These are phyloP conservation scores for Lasioglossum lativentre DNA, from an alignment of 2,888 invertebrate species.

Conservation along the genomic window DNA sequence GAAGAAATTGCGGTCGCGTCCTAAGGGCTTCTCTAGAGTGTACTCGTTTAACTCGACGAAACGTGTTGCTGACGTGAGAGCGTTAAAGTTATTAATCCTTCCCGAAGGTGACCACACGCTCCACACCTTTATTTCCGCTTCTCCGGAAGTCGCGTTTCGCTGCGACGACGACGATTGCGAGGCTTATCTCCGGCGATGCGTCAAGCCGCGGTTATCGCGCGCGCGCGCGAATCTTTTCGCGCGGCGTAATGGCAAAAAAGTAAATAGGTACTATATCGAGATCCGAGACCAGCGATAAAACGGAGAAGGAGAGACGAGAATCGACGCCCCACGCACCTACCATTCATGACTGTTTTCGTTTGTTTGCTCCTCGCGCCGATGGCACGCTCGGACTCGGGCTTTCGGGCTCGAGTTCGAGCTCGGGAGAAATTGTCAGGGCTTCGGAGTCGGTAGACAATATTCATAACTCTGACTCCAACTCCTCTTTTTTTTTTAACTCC, in stretches of 20 bases:
- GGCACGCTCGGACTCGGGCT: not conserved
- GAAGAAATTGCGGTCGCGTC: too few relatives aligned
- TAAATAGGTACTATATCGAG: slow-evolving; percentile 10
- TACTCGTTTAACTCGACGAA: not conserved
- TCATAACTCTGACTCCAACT: too few relatives aligned
- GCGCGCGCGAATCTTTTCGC: not conserved
- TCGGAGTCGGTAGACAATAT: too few relatives aligned
- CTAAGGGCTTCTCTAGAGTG: not conserved
- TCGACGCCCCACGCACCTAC: not conserved
- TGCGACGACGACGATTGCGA: not conserved
- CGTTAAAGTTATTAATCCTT: not conserved
- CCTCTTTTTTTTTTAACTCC: too few relatives aligned
- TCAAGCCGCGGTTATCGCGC: not conserved
- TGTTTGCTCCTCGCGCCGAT: not conserved
- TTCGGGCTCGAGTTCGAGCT: not conserved
- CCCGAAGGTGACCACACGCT: not conserved
- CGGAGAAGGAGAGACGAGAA: not conserved
- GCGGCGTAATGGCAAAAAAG: not conserved
- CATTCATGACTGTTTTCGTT: not conserved
- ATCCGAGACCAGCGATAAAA: slow-evolving; percentile 17
- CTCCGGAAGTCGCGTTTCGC: not conserved
- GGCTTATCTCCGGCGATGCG: not conserved
- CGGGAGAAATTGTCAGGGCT: too few relatives aligned
- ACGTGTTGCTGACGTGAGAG: not conserved
- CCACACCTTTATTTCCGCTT: not conserved